Evolutionary conservation across 1,140 invertebrate species (phyloP).

Genomic region (Neocloeon triangulifer): DNA sequence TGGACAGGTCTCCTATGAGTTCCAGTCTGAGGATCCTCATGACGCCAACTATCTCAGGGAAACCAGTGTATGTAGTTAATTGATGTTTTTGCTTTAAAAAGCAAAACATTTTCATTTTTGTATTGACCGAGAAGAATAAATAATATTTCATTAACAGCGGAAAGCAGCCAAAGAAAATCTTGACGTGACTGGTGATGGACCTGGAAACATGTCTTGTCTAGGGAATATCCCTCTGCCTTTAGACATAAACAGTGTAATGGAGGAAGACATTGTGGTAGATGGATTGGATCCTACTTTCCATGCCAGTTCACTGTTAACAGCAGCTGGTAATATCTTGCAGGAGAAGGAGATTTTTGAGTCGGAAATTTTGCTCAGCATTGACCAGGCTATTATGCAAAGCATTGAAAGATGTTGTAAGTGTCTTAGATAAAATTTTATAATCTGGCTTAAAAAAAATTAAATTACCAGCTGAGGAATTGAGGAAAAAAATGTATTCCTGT

Average conservation of each 20-base stretch:
- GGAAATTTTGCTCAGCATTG: constrained; percentile 62
- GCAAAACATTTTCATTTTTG: constrained; percentile 5
- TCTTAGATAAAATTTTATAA: constrained; percentile 1
- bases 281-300: too few species aligned
- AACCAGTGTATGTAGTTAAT: constrained; percentile 46
- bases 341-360: constrained; percentile 37
- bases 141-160: constrained; percentile 16
- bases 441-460: background rate
- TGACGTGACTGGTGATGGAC: constrained; percentile 7
- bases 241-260: constrained; percentile 20
- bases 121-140: too few species aligned
- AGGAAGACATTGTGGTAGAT: constrained; percentile 63
- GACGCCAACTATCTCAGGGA: constrained; percentile 79
- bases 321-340: constrained; percentile 14
- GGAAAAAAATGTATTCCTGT: constrained; percentile 83
- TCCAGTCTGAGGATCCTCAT: constrained; percentile 81
- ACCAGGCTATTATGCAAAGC: constrained; percentile 75
- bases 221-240: constrained; percentile 9
- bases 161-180: constrained; percentile 34
- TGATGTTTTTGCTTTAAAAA: too few species aligned
- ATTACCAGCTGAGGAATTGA: constrained; percentile 54
- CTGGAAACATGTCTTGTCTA: constrained; percentile 14
- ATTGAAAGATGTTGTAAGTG: constrained; percentile 66
- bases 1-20: constrained; percentile 45
- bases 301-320: too few species aligned